Base-by-base conservation (phyloP, 1,140 invertebrate genomes). In the Diorhabda elongata region DNA sequence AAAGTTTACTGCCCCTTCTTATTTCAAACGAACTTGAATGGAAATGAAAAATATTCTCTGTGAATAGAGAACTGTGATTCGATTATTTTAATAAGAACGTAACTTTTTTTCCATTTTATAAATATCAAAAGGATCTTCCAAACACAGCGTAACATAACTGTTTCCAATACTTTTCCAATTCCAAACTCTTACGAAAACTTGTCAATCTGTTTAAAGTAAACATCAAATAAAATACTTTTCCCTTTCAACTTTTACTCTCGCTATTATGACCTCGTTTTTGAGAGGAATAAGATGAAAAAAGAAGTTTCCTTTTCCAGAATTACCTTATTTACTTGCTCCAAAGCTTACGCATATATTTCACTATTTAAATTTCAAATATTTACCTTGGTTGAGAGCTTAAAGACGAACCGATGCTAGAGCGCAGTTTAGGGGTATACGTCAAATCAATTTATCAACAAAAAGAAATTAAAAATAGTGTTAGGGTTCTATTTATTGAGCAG, bases 361-460 rank as follows among this genome's bases (percentile, higher is more conserved):
- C 58, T 45, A 70, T 70, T 70, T 70, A 70, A 70, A 70, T 70
- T 70, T 70, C 69, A 70, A 70, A 70, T 70, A 66, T 70, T 70
- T 70, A 67, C 64, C 64, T 63, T 44, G 9, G 45, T 52, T 58
- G 60, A 44, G 43, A 6, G 47, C 44, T 45, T 47, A 60, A 58
- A 42, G 26, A 9, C 41, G 56, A 26, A 47, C 26, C 26, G 26
- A 26, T 26, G 26, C 26, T 26, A 26, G 26, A 26, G 26, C 26
- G 26, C 26, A 26, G 26, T 26, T 26, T 26, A 26, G 26, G 26
- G 26, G 26, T 26, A 26, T 26, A 26, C 26, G 26, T 26, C 26
- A 26, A 26, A 26, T 26, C 26, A 26, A 26, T 26, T 26, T 26
- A 26, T 26, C 26, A 26, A 26, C 26, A 26, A 26, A 26, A 26